Evolutionary conservation across 92 coral and sea anemone species (phyloP).

Genomic region (Umimayanthus kanabou): DNA sequence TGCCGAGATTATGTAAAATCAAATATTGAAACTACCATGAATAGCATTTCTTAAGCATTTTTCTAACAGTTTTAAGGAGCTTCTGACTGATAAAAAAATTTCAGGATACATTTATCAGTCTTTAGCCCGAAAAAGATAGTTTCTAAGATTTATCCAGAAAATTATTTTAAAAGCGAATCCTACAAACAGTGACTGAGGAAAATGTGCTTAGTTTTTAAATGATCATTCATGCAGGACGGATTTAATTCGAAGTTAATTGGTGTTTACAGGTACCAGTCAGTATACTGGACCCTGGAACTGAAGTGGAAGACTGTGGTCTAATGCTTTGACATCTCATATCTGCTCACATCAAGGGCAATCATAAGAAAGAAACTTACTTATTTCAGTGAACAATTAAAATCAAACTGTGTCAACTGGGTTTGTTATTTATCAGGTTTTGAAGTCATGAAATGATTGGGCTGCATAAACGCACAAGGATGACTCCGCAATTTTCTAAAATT

Average conservation of each 20-base stretch:
- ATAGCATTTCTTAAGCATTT: too few species aligned
- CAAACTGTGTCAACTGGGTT: not conserved
- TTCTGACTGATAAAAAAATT: too few species aligned
- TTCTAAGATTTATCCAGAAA: too few species aligned
- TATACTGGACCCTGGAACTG: not conserved
- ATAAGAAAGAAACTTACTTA: not conserved
- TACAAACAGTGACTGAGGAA: not conserved
- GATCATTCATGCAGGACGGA: not conserved
- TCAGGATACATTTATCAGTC: too few species aligned
- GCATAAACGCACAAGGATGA: not conserved
- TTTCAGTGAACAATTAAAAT: not conserved
- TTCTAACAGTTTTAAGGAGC: too few species aligned
- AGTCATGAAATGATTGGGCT: not conserved
- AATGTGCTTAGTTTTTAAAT: not conserved
- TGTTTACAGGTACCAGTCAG: conserved; percentile 17
- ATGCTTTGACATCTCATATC: not conserved
- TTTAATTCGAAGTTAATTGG: conserved; percentile 26
- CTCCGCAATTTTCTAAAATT: not conserved
- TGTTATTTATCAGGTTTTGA: not conserved
- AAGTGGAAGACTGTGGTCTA: not conserved
- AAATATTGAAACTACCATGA: too few species aligned
- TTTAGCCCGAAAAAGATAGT: too few species aligned
- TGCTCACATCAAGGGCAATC: not conserved
- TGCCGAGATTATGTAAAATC: too few species aligned
- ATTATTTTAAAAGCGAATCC: not conserved